Evolutionary conservation across 2,888 invertebrate species (phyloP), one percentile per base, ranked within the genome.

Genomic region (Orthonevra nobilis): DNA sequence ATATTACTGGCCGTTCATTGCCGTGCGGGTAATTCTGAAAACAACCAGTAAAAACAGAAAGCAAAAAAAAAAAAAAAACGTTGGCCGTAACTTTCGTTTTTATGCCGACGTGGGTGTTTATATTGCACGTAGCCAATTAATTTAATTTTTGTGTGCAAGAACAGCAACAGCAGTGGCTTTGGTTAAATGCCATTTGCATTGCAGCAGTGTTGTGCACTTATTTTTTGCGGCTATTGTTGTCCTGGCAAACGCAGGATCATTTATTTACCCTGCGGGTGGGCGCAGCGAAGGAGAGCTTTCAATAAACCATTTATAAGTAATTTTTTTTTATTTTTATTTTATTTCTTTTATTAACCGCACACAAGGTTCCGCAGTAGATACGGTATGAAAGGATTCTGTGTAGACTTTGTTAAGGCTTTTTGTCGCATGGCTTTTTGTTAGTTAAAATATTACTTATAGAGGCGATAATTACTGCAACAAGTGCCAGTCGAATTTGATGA

Each of bases 161-260:
- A 46, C 66, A 68, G 68, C 56, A 44, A 48, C 56, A 61, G 64
- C 52, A 54, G 79, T 64, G 72, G 54, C 36, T 82, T 82, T 81
- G 81, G 81, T 63, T 75, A 81, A 58, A 74, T 75, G 81, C 44
- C 72, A 82, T 82, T 83, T 83, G 64, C 61, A 81, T 81, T 69
- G 75, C 66, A 46, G 52, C 58, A 64, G 72, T 52, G 34, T 60
- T 60, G 81, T 42, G 15, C 5, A 4, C 3, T 19, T 30, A 28
- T 46, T 32, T 54, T 19, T 6, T 9, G 36, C 46, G 46, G 30
- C 60, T 40, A 63, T 56, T 72, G 56, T 63, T 15, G 32, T 56
- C 56, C 56, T 48, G 48, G 52, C 56, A 61, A 79, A 79, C 32
- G 60, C 56, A 68, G 48, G 52, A 50, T 68, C 73, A 79, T 79